Evolutionary conservation across 1,140 invertebrate genomes (phyloP), one percentile per base, ranked within the genome.

Genomic region (Melitaea cinxia): DNA sequence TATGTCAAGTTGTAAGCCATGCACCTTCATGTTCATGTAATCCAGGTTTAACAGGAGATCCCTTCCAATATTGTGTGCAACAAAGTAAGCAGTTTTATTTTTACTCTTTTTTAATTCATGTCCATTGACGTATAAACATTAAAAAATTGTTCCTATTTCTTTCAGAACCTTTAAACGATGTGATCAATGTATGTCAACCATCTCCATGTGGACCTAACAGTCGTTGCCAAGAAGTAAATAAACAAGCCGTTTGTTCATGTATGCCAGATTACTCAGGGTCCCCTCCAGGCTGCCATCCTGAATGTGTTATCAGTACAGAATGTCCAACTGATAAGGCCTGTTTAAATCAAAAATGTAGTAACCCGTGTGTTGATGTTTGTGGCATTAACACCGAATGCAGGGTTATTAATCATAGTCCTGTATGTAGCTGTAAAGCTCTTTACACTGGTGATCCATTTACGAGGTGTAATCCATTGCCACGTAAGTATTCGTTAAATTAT

Each of bases 371-470:
- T 14, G 92, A 93, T 65, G 84, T 92, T 15, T 96, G 95, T 87
- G 95, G 95, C 15, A 76, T 91, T 19, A 93, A 94, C 75, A 91
- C 95, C 1, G 90, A 92, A 52, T 96, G 95, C 72, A 85, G 89
- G 70, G 94, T 94, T 30, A 91, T 94, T 17, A 95, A 94, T 82
- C 95, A 96, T 77, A 93, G 92, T 74, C 94, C 95, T 2, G 94
- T 94, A 23, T 96, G 95, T 72, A 93, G 92, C 55, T 96, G 96
- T 82, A 89, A 91, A 28, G 72, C 90, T 49, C 94, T 93, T 37
- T 94, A 93, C 70, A 94, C 93, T 42, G 95, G 96, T 54, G 94
- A 96, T 93, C 95, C 96, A n/a, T 95, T 96, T 70, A 87, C 92
- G 37, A 91, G 93, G 85, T 95, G 93, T 73, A 86, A 90, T 54